Evolutionary conservation across 2,888 invertebrate genomes (phyloP).

Genomic region (Adelognathus sp.): DNA sequence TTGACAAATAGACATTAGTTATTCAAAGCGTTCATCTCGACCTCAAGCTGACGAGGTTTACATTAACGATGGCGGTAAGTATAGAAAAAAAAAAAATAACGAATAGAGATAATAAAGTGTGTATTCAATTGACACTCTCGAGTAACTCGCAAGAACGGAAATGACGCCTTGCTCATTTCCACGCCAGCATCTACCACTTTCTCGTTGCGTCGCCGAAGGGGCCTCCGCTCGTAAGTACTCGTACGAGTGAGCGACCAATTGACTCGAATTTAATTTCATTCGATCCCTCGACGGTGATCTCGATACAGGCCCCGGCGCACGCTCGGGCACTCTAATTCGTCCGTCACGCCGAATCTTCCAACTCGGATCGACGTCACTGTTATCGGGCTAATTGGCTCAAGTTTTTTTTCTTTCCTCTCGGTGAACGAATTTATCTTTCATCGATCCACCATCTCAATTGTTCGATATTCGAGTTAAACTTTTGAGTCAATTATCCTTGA

Average conservation of each 20-base stretch:
- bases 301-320: conserved; percentile 49
- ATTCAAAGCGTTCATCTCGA: background rate
- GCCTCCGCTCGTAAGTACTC: too few species aligned
- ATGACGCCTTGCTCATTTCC: conserved; percentile 52
- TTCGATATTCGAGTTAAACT: background rate
- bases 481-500: too few species aligned
- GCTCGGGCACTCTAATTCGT: conserved; percentile 42
- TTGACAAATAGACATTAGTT: background rate
- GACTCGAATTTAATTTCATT: conserved; percentile 65
- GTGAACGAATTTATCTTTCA: background rate
- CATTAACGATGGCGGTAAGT: background rate
- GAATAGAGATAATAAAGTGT: background rate
- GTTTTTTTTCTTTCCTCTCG: conserved; percentile 11
- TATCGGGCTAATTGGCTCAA: conserved; percentile 23
- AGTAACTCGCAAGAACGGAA: conserved; percentile 20
- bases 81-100: background rate
- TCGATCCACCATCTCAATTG: background rate
- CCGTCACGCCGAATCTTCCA: conserved; percentile 47
- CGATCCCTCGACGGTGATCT: conserved; percentile 60
- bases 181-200: conserved; percentile 53
- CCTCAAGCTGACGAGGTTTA: background rate
- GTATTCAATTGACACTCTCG: background rate
- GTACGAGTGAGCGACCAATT: conserved; percentile 58
- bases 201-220: conserved; percentile 40
- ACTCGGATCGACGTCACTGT: conserved; percentile 15